phyloP scores from a whole-genome alignment of 2,888 invertebrate species.

The Eristalis pertinax region DNA sequence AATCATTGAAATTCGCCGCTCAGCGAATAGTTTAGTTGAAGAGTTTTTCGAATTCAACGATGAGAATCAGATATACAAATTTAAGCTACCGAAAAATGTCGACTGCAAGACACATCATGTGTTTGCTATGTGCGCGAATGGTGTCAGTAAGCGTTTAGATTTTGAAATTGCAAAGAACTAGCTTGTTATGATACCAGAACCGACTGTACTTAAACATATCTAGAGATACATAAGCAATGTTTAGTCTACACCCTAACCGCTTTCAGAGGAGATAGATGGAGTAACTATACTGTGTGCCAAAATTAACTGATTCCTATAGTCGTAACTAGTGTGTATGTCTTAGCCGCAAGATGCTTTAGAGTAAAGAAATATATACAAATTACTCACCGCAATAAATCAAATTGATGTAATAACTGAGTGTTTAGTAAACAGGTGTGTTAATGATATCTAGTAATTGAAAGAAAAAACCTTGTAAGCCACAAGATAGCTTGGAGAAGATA shows the following conservation, averaged over 20 bases:
- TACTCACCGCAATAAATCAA: no score
- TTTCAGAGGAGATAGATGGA: background rate
- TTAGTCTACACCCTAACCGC: background rate
- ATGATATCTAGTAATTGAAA: no score
- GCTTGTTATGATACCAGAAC: background rate
- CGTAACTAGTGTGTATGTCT: background rate
- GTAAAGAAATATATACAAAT: no score
- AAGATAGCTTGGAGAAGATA: no score
- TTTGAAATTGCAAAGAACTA: conserved; percentile 5
- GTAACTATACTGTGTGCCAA: background rate
- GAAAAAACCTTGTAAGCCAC: no score
- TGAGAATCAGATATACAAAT: conserved; percentile 66
- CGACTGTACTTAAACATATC: background rate
- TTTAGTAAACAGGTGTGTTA: no score
- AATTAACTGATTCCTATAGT: background rate
- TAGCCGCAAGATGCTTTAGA: background rate
- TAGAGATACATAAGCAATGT: background rate
- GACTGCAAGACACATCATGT: conserved; percentile 74
- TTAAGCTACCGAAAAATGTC: conserved; percentile 72
- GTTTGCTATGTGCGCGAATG: conserved; percentile 77
- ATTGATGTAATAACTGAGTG: no score
- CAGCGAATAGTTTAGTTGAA: conserved; percentile 77
- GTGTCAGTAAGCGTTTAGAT: conserved; percentile 76
- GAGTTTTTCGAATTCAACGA: conserved; percentile 76
- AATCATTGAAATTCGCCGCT: conserved; percentile 78